Percentiles rank a stretch among this genome's conserved stretches.
Conservation (phyloP, 2,113 vertebrate species). For the Tretioscincus oriximinensis region DNA sequence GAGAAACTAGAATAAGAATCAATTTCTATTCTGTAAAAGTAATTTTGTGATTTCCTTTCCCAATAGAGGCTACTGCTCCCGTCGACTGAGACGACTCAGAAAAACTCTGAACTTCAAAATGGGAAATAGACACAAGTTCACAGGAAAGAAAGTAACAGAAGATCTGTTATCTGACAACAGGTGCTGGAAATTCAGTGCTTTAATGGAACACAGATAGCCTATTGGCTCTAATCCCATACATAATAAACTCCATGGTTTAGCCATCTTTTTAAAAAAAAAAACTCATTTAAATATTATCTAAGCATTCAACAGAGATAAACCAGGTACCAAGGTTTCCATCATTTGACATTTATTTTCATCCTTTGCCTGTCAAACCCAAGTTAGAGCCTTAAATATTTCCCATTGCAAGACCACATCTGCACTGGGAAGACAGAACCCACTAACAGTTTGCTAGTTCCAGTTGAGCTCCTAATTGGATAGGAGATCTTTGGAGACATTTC, state of each 20-base stretch:
- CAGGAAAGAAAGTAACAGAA: slow-evolving; percentile 92
- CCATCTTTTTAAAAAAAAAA: neutral
- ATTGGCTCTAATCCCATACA: no score
- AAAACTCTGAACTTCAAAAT: slow-evolving; percentile 97
- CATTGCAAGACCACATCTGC: neutral
- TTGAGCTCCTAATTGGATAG: neutral
- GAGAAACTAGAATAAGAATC: neutral
- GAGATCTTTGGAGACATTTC: neutral
- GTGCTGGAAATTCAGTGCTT: slow-evolving; percentile 58
- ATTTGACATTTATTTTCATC: neutral
- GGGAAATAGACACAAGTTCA: slow-evolving; percentile 96
- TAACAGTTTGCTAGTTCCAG: neutral
- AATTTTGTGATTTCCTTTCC: neutral
- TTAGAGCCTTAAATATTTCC: neutral
- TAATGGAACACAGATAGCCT: no score
- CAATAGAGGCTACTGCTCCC: slow-evolving; percentile 92
- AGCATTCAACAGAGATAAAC: neutral
- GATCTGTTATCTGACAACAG: slow-evolving; percentile 94
- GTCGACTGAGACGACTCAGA: slow-evolving; percentile 89
- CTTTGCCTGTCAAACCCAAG: neutral
- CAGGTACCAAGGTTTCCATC: neutral
- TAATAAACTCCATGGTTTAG: neutral
- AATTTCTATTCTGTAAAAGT: slow-evolving; percentile 8
- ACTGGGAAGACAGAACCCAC: neutral
- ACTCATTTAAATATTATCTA: neutral